Evolutionary conservation across 2,888 invertebrate genomes (phyloP).

Genomic region (Apoda limacodes): DNA sequence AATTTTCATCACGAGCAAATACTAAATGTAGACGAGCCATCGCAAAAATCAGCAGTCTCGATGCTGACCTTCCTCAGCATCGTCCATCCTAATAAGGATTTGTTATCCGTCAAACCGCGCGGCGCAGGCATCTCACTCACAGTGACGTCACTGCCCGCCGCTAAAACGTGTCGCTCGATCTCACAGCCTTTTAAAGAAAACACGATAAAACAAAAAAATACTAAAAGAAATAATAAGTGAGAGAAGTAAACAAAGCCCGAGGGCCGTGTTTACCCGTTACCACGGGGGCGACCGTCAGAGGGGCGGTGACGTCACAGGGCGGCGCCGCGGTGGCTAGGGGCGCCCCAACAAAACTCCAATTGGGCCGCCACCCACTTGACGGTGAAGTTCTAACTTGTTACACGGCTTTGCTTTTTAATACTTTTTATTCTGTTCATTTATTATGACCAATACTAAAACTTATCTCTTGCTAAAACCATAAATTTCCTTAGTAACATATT

Average conservation of each 20-base stretch:
- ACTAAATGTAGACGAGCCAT: constrained; percentile 50
- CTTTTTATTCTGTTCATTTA: no score
- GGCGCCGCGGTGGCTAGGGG: constrained; percentile 46
- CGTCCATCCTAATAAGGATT: constrained; percentile 39
- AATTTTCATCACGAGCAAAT: no score
- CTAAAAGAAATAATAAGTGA: constrained; percentile 9
- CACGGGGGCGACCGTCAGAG: constrained; percentile 16
- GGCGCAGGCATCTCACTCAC: no score
- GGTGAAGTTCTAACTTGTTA: constrained; percentile 20
- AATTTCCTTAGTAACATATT: no score
- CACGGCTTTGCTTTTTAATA: constrained; percentile 14
- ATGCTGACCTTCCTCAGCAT: constrained; percentile 44
- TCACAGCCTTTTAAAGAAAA: no score
- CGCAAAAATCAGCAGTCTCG: constrained; percentile 52
- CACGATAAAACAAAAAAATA: neutral
- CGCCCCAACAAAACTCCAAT: constrained; percentile 36
- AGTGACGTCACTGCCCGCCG: constrained; percentile 26
- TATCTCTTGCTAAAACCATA: no score
- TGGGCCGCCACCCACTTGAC: constrained; percentile 47
- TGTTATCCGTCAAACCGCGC: constrained; percentile 46
- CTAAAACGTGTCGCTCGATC: neutral
- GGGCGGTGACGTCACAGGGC: constrained; percentile 42
- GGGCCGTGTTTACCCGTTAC: constrained; percentile 31
- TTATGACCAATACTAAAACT: no score
- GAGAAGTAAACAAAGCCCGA: constrained; percentile 30